Percentiles rank a stretch among this genome's conserved stretches.
These are phyloP conservation scores for Brachyrhaphis roseni DNA, from an alignment of 2,797 vertebrate genomes.

Conservation along the genomic window DNA sequence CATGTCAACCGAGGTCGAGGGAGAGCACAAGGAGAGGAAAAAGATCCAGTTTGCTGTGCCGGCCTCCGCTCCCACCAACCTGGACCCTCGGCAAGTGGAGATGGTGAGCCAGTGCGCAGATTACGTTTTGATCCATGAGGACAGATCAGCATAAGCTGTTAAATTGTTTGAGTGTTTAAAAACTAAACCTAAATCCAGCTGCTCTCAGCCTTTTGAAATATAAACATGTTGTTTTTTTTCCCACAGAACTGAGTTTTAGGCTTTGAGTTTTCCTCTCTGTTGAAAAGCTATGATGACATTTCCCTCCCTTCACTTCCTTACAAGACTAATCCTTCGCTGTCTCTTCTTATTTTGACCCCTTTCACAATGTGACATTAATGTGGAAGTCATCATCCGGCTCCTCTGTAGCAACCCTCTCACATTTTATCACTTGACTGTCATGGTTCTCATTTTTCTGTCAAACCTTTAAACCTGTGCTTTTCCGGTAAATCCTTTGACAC, in stretches of 20 bases:
- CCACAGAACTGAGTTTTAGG: background rate
- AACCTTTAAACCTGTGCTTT: constrained; percentile 17
- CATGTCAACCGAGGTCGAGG: constrained; percentile 67
- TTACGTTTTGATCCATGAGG: constrained; percentile 12
- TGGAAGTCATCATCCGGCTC: constrained; percentile 24
- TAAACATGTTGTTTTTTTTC: background rate
- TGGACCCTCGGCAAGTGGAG: constrained; percentile 95
- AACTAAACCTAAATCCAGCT: background rate
- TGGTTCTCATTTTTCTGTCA: constrained; percentile 15
- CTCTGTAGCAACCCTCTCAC: constrained; percentile 26
- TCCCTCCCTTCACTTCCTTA: constrained; percentile 50
- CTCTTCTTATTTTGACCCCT: constrained; percentile 36
- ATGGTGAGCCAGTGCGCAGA: constrained; percentile 85
- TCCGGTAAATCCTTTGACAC: background rate
- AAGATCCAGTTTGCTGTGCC: constrained; percentile 95
- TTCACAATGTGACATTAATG: constrained; percentile 35
- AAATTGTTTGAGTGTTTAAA: constrained; percentile 2
- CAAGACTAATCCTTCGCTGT: constrained; percentile 25
- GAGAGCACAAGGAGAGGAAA: constrained; percentile 91
- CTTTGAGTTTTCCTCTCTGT: constrained; percentile 2
- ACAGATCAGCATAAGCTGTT: constrained; percentile 7
- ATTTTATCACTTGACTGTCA: constrained; percentile 13
- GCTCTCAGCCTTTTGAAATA: background rate
- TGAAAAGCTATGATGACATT: constrained; percentile 63
- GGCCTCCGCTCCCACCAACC: constrained; percentile 85